Percentiles rank a stretch among this genome's conserved stretches.
These are phyloP conservation scores for Sebastolobus alascanus DNA, from an alignment of 2,797 vertebrate species.

Conservation along the genomic window DNA sequence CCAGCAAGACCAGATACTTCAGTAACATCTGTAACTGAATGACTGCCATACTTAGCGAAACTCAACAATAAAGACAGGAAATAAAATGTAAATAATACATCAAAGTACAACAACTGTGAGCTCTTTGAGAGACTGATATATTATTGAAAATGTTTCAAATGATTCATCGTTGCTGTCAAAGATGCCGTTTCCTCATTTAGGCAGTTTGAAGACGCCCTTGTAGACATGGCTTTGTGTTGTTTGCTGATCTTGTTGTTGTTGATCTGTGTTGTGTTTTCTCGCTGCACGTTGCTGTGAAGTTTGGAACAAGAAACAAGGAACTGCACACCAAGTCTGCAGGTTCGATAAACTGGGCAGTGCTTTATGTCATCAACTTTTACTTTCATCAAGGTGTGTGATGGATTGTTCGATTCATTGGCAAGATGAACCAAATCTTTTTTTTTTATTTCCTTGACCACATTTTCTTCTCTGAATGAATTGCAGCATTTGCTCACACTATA, in stretches of 20 bases:
- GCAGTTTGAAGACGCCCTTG: background rate
- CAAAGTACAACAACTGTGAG: background rate
- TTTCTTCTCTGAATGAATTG: constrained; percentile 29
- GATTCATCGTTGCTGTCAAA: background rate
- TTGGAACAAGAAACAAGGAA: background rate
- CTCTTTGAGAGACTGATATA: background rate
- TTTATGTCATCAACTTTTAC: background rate
- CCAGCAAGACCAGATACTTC: background rate
- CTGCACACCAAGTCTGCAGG: background rate
- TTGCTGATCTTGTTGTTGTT: background rate
- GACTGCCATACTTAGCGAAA: background rate
- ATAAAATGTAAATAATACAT: background rate
- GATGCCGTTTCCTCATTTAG: background rate
- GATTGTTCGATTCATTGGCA: constrained; percentile 8
- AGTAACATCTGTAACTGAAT: background rate
- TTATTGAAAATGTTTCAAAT: background rate
- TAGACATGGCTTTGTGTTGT: background rate
- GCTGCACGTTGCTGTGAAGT: background rate
- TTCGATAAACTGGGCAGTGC: background rate
- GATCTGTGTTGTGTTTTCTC: background rate
- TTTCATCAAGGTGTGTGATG: background rate
- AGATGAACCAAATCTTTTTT: constrained; percentile 10
- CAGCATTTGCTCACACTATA: constrained; percentile 37
- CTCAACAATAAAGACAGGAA: background rate
- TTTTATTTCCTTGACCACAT: constrained; percentile 12